Percentiles rank a stretch among this genome's conserved stretches.
Conservation (phyloP, 2,113 vertebrate genomes). For the Empidonax alnorum region DNA sequence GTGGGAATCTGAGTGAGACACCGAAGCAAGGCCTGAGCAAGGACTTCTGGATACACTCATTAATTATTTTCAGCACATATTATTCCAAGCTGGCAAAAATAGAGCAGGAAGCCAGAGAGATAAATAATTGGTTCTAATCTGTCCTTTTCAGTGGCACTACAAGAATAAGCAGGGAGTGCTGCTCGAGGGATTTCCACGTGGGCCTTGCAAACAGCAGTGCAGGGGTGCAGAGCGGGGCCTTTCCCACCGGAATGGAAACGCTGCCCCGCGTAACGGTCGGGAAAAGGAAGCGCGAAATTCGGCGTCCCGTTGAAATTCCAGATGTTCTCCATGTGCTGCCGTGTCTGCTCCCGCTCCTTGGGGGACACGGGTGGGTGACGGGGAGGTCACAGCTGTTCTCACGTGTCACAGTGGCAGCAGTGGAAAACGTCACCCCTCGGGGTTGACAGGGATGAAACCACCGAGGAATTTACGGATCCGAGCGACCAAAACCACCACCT, state of each 20-base stretch:
- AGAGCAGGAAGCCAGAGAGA: slow-evolving; percentile 37
- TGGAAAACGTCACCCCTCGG: neutral
- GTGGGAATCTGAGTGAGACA: neutral
- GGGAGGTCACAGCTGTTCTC: slow-evolving; percentile 37
- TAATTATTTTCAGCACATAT: slow-evolving; percentile 38
- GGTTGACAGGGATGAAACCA: neutral
- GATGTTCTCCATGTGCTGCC: slow-evolving; percentile 10
- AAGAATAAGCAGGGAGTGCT: neutral
- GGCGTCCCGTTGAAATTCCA: slow-evolving; percentile 5
- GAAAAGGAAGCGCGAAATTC: slow-evolving; percentile 32
- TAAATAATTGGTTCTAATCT: slow-evolving; percentile 55
- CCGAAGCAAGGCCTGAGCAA: neutral
- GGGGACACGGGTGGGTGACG: neutral
- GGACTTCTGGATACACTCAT: slow-evolving; percentile 16
- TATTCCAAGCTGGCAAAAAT: slow-evolving; percentile 35
- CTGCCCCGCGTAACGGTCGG: neutral
- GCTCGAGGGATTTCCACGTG: neutral
- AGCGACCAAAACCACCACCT: neutral
- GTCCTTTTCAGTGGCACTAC: slow-evolving; percentile 17
- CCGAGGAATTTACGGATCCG: neutral
- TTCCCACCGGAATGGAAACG: slow-evolving; percentile 13
- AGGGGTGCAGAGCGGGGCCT: neutral
- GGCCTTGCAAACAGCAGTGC: neutral
- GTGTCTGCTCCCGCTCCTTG: slow-evolving; percentile 5
- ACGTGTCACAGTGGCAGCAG: neutral